These are phyloP conservation scores for Scalopus aquaticus DNA, from an alignment of 2,113 vertebrate species.

Conservation along the genomic window DNA sequence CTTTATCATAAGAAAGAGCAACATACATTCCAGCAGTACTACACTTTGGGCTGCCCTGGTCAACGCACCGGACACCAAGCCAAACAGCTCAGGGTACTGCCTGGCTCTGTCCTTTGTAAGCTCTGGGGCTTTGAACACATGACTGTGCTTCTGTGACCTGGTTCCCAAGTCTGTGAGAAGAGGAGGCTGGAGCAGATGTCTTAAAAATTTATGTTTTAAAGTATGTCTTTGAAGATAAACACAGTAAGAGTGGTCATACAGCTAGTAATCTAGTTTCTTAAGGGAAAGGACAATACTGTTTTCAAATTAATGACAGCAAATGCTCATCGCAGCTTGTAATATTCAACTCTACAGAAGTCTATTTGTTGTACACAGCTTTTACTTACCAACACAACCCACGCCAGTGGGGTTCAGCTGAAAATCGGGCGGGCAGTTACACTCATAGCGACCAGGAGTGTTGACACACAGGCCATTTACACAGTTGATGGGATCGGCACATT, in stretches of 20 bases:
- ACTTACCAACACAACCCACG: conserved; percentile 91
- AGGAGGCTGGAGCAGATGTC: neutral
- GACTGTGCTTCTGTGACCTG: neutral
- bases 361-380: neutral
- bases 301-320: neutral
- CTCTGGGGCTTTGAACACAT: neutral
- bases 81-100: neutral
- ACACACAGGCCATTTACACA: conserved; percentile 92
- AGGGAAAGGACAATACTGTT: neutral
- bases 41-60: neutral
- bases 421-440: conserved; percentile 91
- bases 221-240: neutral
- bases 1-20: neutral
- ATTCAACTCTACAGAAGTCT: neutral
- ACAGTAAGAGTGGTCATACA: neutral
- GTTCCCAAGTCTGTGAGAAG: neutral
- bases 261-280: neutral
- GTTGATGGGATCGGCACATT: conserved; percentile 91
- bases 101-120: neutral
- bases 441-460: conserved; percentile 90
- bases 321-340: neutral
- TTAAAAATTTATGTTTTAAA: neutral
- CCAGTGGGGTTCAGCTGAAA: conserved; percentile 92
- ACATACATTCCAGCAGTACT: neutral
- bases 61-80: neutral